phyloP scores from a whole-genome alignment of 2,797 vertebrate genomes.

The Bufotes viridis region DNA sequence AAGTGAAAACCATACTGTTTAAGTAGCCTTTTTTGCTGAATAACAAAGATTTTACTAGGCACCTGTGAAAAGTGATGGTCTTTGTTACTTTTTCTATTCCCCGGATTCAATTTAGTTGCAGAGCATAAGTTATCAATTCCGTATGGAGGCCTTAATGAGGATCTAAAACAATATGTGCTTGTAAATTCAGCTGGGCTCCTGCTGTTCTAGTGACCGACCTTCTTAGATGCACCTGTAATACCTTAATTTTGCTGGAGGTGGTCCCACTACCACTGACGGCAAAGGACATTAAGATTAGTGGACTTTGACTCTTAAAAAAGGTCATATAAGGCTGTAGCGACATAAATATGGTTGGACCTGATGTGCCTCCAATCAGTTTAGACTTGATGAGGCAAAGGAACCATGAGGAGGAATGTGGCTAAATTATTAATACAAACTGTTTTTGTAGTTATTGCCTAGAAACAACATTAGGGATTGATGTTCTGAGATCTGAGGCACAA shows the following conservation, averaged over 20 bases:
- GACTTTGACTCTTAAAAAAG: slow-evolving; percentile 8
- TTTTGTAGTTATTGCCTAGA: background rate
- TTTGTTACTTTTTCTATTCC: slow-evolving; percentile 48
- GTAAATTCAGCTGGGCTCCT: slow-evolving; percentile 27
- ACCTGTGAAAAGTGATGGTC: slow-evolving; percentile 50
- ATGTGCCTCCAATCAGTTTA: background rate
- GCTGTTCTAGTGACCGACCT: slow-evolving; percentile 10
- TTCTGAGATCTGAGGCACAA: background rate
- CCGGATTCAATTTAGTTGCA: slow-evolving; percentile 46
- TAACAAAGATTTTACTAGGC: slow-evolving; percentile 19
- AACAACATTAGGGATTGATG: background rate
- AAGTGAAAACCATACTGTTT: slow-evolving; percentile 20
- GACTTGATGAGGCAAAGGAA: background rate
- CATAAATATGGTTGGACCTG: background rate
- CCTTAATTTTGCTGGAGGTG: slow-evolving; percentile 23
- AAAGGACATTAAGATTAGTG: slow-evolving; percentile 15
- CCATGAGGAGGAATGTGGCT: background rate
- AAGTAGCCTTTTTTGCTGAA: slow-evolving; percentile 56
- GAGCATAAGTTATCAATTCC: slow-evolving; percentile 30
- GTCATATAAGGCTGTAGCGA: background rate
- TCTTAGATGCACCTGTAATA: slow-evolving; percentile 32
- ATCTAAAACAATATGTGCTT: slow-evolving; percentile 41
- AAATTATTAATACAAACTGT: background rate
- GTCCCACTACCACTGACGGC: background rate
- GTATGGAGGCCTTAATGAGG: slow-evolving; percentile 47